phyloP scores from a whole-genome alignment of 1,140 invertebrate species.

The Calosoma granatense region DNA sequence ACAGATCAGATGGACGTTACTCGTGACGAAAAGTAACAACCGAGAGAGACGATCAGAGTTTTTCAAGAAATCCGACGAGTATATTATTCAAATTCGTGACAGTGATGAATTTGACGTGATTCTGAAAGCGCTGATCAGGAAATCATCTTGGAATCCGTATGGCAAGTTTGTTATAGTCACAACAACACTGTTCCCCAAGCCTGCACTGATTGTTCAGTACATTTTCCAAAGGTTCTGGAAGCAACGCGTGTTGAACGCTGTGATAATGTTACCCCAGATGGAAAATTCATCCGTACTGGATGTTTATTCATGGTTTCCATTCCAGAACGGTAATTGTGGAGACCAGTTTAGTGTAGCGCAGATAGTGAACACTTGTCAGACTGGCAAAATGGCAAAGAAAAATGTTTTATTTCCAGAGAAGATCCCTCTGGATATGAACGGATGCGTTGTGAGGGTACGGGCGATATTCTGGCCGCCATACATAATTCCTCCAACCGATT shows the following conservation, averaged over 20 bases:
- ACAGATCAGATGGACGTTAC: neutral
- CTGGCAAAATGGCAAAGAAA: constrained; percentile 13
- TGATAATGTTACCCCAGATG: constrained; percentile 14
- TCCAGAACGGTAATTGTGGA: constrained; percentile 19
- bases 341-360: constrained; percentile 12
- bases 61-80: neutral
- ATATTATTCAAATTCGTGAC: neutral
- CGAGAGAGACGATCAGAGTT: neutral
- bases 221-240: constrained; percentile 16
- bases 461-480: constrained; percentile 19
- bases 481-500: constrained; percentile 13
- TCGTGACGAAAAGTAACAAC: neutral
- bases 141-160: constrained; percentile 21
- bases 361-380: constrained; percentile 15
- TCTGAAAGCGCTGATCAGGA: neutral
- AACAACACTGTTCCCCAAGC: constrained; percentile 13
- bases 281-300: constrained; percentile 15
- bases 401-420: constrained; percentile 19
- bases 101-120: neutral
- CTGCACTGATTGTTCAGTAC: constrained; percentile 10
- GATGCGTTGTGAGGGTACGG: constrained; percentile 19
- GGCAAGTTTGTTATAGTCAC: constrained; percentile 22
- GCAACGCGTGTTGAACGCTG: constrained; percentile 17
- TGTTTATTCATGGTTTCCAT: constrained; percentile 23
- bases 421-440: constrained; percentile 20